These are phyloP conservation scores for Drosophila parabipectinata DNA, from an alignment of 1,140 invertebrate genomes.

Conservation along the genomic window DNA sequence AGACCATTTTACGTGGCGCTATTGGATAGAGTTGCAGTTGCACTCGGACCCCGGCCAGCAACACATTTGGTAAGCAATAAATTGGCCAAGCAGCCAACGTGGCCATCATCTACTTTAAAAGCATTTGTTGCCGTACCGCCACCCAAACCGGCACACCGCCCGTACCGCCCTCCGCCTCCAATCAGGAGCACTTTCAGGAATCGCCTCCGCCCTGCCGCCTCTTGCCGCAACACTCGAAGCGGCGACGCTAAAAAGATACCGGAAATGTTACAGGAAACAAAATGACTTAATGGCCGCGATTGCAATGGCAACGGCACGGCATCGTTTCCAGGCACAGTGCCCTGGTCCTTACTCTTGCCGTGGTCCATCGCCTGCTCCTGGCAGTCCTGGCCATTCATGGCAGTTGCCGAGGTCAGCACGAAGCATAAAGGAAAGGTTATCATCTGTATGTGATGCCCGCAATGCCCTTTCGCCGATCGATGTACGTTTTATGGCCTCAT, in stretches of 20 bases:
- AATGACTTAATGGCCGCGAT: constrained; percentile 81
- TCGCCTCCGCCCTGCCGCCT: background rate
- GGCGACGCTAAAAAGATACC: constrained; percentile 75
- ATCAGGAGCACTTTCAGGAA: constrained; percentile 19
- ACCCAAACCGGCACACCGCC: constrained; percentile 18
- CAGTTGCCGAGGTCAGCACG: constrained; percentile 62
- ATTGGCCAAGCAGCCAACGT: constrained; percentile 67
- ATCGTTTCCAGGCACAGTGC: constrained; percentile 50
- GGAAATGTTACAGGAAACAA: constrained; percentile 80
- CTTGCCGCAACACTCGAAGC: constrained; percentile 21
- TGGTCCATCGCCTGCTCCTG: constrained; percentile 23
- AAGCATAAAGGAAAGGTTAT: constrained; percentile 55
- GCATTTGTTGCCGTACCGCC: constrained; percentile 53
- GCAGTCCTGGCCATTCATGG: constrained; percentile 60
- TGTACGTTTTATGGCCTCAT: background rate
- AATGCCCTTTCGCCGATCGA: constrained; percentile 31
- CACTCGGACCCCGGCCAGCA: constrained; percentile 39
- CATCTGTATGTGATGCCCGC: constrained; percentile 1
- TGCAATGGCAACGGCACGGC: constrained; percentile 66
- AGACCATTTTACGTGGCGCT: constrained; percentile 64
- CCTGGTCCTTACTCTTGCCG: constrained; percentile 2
- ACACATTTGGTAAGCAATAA: constrained; percentile 75
- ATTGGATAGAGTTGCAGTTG: constrained; percentile 45
- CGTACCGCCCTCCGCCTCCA: constrained; percentile 8
- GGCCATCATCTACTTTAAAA: constrained; percentile 70